Conservation (phyloP, 2,888 invertebrate genomes). For the Ormia ochracea region DNA sequence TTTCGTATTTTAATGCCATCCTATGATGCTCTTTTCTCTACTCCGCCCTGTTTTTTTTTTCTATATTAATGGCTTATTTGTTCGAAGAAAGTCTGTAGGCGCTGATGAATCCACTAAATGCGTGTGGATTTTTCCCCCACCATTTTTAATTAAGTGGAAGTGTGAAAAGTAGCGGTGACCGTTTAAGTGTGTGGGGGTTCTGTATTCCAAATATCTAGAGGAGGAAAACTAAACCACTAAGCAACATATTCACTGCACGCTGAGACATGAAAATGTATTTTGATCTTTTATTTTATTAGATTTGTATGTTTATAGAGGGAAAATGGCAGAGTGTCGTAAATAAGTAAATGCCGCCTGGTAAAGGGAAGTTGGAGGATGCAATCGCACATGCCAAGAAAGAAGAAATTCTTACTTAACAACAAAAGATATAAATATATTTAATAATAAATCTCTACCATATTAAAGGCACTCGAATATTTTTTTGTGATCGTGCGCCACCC, state of each 20-base stretch:
- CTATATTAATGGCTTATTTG: background rate
- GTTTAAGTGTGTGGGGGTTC: background rate
- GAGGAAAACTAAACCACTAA: background rate
- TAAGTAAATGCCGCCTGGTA: background rate
- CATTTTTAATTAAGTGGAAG: background rate
- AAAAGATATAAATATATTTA: too few relatives aligned
- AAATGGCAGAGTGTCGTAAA: conserved; percentile 14
- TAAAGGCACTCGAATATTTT: too few relatives aligned
- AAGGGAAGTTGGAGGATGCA: background rate
- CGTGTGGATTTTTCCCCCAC: too few relatives aligned
- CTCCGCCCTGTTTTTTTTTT: background rate
- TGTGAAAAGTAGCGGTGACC: background rate
- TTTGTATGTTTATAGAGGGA: conserved; percentile 4
- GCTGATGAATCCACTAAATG: background rate
- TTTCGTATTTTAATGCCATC: background rate
- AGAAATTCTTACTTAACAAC: too few relatives aligned
- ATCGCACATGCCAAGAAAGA: background rate
- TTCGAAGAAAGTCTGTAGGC: background rate
- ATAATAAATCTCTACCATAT: too few relatives aligned
- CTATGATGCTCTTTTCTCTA: background rate
- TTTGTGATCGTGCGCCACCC: background rate
- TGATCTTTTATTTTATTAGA: background rate
- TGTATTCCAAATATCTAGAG: background rate
- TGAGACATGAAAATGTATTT: background rate
- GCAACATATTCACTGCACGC: background rate